Evolutionary conservation across 2,888 invertebrate species (phyloP), one percentile per base, ranked within the genome.

Genomic region (Ariolimax columbianus): DNA sequence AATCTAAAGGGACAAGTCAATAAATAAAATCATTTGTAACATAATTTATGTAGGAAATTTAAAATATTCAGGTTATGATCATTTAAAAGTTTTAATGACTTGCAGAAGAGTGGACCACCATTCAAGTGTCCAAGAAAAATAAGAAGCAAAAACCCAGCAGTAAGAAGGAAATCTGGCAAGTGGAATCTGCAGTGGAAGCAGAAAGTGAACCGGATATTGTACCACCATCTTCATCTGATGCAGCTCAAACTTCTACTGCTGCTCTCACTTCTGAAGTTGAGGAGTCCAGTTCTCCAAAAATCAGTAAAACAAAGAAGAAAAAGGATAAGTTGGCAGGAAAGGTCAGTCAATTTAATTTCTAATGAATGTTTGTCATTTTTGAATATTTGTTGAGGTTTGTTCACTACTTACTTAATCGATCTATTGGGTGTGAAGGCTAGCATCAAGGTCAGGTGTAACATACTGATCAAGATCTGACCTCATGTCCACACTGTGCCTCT

Each of bases 71-170:
- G 14, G 47, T 47, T 11, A 33, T 66, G 19, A n/a, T 30, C n/a
- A 66, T 30, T 36, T 17, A 36, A 36, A 19, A 68, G 14, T 68
- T 19, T 11, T 0, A 23, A 36, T 68, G 2, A 68, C 36, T 36
- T 73, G 6, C 75, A 87, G 90, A 87, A 79, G 87, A 90, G 84
- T 91, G 91, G 91, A 90, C 89, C 26, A 91, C 77, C 38, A 77
- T 90, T 17, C 89, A 89, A 81, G 87, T 90, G 30, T 89, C 90
- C 0, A 89, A 89, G 79, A 91, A 91, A 77, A 90, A 90, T 77
- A 91, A 91, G 83, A 91, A 91, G 72, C 88, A 88, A 84, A 90
- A 90, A 77, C 81, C 86, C 9, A 86, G 73, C 75, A 77, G 43
- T 26, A 84, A 87, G 26, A 87, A 86, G 26, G 83, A 78, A 66